Evolutionary conservation across 2,797 vertebrate species (phyloP).

Genomic region (Fundulus diaphanus): DNA sequence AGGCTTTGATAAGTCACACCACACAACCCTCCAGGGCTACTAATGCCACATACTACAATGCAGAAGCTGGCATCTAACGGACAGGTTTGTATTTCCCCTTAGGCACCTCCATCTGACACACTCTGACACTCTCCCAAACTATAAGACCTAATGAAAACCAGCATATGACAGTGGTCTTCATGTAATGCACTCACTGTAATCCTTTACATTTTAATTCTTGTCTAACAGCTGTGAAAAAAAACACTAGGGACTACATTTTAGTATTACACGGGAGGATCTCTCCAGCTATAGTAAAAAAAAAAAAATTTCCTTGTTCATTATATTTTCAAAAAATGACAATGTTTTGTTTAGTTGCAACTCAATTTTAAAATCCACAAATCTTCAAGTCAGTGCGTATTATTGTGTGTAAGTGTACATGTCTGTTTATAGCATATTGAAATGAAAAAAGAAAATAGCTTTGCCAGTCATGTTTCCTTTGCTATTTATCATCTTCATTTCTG

Average conservation of each 20-base stretch:
- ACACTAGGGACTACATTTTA: background rate
- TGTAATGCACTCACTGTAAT: background rate
- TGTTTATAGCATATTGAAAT: constrained; percentile 6
- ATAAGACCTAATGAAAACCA: background rate
- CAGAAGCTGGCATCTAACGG: constrained; percentile 4
- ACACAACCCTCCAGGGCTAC: background rate
- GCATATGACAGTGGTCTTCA: constrained; percentile 3
- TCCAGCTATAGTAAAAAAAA: constrained; percentile 18
- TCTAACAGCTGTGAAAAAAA: constrained; percentile 25
- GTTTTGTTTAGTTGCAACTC: constrained; percentile 31
- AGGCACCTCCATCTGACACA: background rate
- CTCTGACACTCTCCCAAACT: background rate
- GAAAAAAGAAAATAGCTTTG: background rate
- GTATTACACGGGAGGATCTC: constrained; percentile 18
- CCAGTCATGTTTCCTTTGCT: background rate
- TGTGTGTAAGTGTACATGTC: background rate
- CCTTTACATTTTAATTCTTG: background rate
- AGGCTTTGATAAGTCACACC: constrained; percentile 1
- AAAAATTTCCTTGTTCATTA: no score
- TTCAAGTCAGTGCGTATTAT: background rate
- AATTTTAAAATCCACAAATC: background rate
- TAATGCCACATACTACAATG: background rate
- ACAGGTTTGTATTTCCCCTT: constrained; percentile 4
- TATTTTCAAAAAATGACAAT: no score
- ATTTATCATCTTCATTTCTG: background rate